Conservation (phyloP, 2,888 invertebrate genomes). For the Conistra vaccinii region DNA sequence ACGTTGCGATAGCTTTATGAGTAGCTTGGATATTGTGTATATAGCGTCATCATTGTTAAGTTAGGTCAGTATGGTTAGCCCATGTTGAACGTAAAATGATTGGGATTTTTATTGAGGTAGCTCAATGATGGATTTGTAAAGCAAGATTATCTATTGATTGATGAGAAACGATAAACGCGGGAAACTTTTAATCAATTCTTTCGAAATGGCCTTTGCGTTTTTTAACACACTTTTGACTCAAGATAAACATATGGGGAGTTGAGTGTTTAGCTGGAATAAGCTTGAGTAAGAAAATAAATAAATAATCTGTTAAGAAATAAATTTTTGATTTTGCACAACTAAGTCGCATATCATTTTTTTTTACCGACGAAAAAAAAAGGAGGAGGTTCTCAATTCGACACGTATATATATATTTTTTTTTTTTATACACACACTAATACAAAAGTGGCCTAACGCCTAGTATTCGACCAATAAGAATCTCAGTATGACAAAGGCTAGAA, state of each 20-base stretch:
- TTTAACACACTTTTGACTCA: neutral
- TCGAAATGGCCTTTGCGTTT: neutral
- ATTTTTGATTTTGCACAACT: too few species aligned
- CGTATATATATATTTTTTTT: too few species aligned
- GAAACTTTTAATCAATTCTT: neutral
- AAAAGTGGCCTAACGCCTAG: neutral
- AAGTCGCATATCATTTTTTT: too few species aligned
- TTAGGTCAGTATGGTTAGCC: neutral
- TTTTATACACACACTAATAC: neutral
- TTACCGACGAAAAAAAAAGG: too few species aligned
- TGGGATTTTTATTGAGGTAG: neutral
- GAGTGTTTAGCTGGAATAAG: too few species aligned
- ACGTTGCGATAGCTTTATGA: too few species aligned
- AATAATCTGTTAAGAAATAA: neutral
- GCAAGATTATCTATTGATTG: neutral
- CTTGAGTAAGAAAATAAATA: neutral
- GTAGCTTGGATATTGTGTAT: neutral
- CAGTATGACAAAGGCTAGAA: too few species aligned
- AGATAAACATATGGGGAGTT: too few species aligned
- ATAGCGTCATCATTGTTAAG: neutral
- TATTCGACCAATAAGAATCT: neutral
- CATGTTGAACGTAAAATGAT: neutral
- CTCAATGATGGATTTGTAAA: neutral
- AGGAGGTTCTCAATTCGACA: too few species aligned
- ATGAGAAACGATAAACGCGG: too few species aligned